These are phyloP conservation scores for Excalfactoria chinensis DNA, from an alignment of 2,113 vertebrate genomes.

Conservation along the genomic window DNA sequence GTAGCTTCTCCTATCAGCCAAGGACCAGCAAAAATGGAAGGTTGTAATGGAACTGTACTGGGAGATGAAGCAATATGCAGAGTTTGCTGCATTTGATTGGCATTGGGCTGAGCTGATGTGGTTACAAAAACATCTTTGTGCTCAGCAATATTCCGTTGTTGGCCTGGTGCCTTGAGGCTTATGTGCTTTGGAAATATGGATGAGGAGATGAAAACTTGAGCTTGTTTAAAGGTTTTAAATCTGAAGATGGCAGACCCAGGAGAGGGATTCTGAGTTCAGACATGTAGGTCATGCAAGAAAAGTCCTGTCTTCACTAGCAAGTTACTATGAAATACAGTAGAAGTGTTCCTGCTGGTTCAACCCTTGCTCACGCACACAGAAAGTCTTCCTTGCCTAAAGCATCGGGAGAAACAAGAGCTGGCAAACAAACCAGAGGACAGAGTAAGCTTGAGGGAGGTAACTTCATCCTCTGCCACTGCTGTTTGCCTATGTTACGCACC, in stretches of 20 bases:
- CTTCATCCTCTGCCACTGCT: neutral
- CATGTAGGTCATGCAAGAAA: slow-evolving; percentile 52
- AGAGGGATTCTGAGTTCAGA: slow-evolving; percentile 55
- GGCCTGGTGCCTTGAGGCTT: slow-evolving; percentile 65
- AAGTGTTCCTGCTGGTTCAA: slow-evolving; percentile 39
- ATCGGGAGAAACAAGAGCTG: slow-evolving; percentile 9
- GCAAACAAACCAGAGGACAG: neutral
- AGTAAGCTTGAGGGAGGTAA: neutral
- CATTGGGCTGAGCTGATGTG: slow-evolving; percentile 40
- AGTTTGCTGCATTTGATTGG: slow-evolving; percentile 39
- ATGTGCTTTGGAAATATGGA: slow-evolving; percentile 64
- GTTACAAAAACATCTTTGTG: slow-evolving; percentile 70
- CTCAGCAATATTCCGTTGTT: slow-evolving; percentile 58
- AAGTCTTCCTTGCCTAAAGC: slow-evolving; percentile 17
- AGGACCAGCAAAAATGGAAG: slow-evolving; percentile 1
- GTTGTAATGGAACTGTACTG: neutral
- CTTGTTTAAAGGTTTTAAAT: slow-evolving; percentile 64
- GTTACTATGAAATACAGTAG: slow-evolving; percentile 38
- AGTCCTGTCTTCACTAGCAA: slow-evolving; percentile 53
- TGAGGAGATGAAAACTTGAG: slow-evolving; percentile 64
- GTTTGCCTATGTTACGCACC: neutral
- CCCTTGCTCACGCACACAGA: neutral
- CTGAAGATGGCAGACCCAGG: slow-evolving; percentile 61
- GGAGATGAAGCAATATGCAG: slow-evolving; percentile 22
- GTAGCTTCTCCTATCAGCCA: slow-evolving; percentile 15